Evolutionary conservation across 2,113 vertebrate species (phyloP).

Genomic region (Pagrus major): DNA sequence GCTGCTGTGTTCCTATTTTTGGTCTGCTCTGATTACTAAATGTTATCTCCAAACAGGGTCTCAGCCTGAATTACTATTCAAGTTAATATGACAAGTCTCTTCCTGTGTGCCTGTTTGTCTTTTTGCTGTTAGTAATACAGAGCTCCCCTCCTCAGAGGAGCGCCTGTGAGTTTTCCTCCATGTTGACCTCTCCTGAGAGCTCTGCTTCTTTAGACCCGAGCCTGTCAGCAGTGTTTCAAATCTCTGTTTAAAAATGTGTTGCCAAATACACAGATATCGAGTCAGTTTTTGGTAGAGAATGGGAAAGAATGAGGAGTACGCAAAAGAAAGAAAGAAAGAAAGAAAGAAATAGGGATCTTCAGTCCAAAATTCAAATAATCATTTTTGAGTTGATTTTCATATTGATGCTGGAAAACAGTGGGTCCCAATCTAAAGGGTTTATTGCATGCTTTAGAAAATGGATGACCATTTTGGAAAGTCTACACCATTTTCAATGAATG

Average conservation of each 20-base stretch:
- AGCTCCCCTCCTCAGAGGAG: neutral
- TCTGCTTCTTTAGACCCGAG: neutral
- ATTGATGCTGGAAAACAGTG: neutral
- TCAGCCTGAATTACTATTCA: conserved; percentile 21
- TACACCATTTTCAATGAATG: neutral
- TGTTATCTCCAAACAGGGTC: conserved; percentile 16
- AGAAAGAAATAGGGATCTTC: neutral
- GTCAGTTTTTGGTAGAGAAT: neutral
- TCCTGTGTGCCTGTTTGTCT: conserved; percentile 4
- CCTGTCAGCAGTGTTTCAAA: neutral
- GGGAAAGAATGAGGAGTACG: neutral
- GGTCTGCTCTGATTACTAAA: conserved; percentile 47
- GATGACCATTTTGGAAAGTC: neutral
- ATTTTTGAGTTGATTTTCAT: neutral
- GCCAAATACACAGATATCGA: neutral
- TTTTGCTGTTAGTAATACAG: conserved; percentile 7
- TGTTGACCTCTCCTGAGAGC: conserved; percentile 11
- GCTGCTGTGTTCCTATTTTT: conserved; percentile 55
- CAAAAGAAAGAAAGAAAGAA: no score
- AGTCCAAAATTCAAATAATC: neutral
- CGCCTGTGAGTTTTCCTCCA: neutral
- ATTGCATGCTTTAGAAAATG: neutral
- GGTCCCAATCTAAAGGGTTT: neutral
- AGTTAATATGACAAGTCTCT: conserved; percentile 26
- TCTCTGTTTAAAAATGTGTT: neutral